Conservation (phyloP, 2,113 vertebrate species). For the Progne subis region DNA sequence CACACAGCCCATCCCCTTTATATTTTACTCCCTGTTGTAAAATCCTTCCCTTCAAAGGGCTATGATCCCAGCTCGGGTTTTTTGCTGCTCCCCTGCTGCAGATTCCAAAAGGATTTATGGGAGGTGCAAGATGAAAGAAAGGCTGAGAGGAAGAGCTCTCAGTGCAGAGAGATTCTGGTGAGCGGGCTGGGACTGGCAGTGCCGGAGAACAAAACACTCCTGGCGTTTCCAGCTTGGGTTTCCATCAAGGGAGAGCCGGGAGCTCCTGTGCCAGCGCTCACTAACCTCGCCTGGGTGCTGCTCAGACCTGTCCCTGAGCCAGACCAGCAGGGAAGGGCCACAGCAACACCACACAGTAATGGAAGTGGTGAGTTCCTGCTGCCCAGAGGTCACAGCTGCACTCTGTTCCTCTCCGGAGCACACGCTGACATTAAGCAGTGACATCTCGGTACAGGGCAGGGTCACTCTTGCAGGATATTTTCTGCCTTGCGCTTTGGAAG, state of each 20-base stretch:
- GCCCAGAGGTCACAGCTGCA: not conserved
- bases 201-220: not conserved
- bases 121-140: not conserved
- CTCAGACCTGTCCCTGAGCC: not conserved
- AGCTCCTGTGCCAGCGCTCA: not conserved
- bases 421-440: fast-evolving
- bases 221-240: not conserved
- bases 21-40: constrained; percentile 1
- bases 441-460: not conserved
- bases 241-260: fast-evolving
- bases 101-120: not conserved
- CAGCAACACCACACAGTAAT: fast-evolving
- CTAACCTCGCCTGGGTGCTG: fast-evolving
- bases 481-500: not conserved
- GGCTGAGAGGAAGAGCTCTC: not conserved
- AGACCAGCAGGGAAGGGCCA: not conserved
- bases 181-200: not conserved
- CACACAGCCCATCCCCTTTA: not conserved
- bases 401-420: not conserved
- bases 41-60: not conserved
- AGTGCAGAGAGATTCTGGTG: not conserved
- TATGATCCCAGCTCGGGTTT: not conserved
- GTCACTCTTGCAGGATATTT: not conserved
- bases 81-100: not conserved
- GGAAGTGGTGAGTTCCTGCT: not conserved